These are phyloP conservation scores for Eristalis intricaria DNA, from an alignment of 2,888 invertebrate species.

Conservation along the genomic window DNA sequence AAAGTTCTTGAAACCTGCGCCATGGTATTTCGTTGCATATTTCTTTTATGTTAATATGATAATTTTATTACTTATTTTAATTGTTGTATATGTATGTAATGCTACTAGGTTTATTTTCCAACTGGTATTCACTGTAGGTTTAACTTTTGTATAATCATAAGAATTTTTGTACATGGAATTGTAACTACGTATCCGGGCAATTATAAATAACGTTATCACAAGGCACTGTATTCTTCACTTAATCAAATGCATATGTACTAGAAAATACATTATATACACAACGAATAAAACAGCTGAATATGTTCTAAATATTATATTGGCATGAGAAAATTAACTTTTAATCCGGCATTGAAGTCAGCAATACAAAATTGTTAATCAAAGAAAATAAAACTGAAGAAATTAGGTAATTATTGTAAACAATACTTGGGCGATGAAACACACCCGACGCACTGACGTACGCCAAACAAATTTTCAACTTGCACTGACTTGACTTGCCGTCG, in stretches of 20 bases:
- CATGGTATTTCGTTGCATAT: conserved; percentile 32
- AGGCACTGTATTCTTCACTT: conserved; percentile 61
- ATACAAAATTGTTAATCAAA: conserved; percentile 19
- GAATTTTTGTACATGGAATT: conserved; percentile 34
- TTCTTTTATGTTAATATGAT: not conserved
- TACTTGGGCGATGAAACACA: conserved; percentile 53
- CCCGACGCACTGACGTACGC: conserved; percentile 53
- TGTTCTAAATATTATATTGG: conserved; percentile 37
- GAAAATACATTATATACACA: conserved; percentile 27
- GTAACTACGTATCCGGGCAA: conserved; percentile 18
- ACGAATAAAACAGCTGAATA: conserved; percentile 22
- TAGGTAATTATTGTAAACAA: conserved; percentile 66
- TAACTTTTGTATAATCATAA: conserved; percentile 13
- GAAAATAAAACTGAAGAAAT: conserved; percentile 42
- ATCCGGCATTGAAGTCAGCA: not conserved
- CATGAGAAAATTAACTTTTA: conserved; percentile 3
- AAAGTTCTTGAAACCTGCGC: conserved; percentile 48
- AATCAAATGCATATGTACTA: conserved; percentile 18
- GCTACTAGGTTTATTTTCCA: not conserved
- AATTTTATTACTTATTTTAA: conserved; percentile 7
- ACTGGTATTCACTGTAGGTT: not conserved
- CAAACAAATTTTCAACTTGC: conserved; percentile 50
- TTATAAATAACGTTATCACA: conserved; percentile 42
- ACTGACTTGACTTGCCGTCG: conserved; percentile 35
- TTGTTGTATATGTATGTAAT: not conserved